Percentiles rank a stretch among this genome's conserved stretches.
Evolutionary conservation across 2,888 invertebrate species (phyloP).

Genomic region (Cryptops parisi): DNA sequence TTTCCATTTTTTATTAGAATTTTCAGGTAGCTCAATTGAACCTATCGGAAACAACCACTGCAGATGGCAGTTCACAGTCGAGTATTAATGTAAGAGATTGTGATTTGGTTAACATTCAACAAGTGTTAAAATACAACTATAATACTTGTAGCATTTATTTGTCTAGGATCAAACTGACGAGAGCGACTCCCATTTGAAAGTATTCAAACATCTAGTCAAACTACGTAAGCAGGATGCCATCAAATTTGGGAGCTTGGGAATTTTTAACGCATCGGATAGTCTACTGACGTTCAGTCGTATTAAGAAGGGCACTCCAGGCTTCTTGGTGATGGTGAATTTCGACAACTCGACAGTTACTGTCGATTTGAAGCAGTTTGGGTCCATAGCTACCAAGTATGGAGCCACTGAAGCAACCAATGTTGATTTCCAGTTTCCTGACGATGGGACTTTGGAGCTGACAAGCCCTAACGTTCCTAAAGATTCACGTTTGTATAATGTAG

Average conservation of each 20-base stretch:
- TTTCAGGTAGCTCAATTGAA: no score
- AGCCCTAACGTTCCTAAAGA: conserved; percentile 32
- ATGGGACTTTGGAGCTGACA: conserved; percentile 22
- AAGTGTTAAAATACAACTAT: no score
- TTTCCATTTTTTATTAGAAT: no score
- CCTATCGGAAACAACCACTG: no score
- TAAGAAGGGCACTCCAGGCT: conserved; percentile 36
- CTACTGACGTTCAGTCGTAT: conserved; percentile 19
- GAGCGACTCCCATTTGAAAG: conserved; percentile 21
- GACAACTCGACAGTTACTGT: conserved; percentile 28
- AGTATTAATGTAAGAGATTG: no score
- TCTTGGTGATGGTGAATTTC: conserved; percentile 55
- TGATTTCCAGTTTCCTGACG: conserved; percentile 14
- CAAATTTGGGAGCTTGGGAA: conserved; percentile 16
- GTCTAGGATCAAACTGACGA: no score
- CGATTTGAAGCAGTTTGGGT: conserved; percentile 19
- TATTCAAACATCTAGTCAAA: conserved; percentile 18
- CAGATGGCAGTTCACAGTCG: no score
- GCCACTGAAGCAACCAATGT: conserved; percentile 9
- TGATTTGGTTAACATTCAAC: no score
- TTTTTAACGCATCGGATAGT: neutral
- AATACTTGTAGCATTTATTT: no score
- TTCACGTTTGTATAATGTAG: no score
- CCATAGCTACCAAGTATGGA: conserved; percentile 13
- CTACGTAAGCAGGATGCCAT: conserved; percentile 20